Base-by-base conservation (phyloP, 2,797 vertebrate species). In the Acanthurus lineatus region DNA sequence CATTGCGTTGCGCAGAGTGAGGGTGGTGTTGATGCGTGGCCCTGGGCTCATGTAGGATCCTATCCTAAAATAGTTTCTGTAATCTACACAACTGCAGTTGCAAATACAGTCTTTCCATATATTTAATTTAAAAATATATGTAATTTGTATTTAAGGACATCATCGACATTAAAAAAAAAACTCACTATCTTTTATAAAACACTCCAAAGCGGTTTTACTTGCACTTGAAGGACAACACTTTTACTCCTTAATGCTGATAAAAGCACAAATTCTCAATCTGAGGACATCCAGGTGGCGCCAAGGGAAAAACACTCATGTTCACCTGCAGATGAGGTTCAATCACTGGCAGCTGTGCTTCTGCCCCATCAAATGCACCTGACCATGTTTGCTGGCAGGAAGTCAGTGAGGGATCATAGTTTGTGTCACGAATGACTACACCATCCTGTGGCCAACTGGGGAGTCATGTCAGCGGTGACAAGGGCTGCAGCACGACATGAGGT, bases 401-500 rank as follows among this genome's bases (percentile, higher is more conserved):
- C 28, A 54, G 53, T 12, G 49, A 77, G 54, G 52, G 66, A 57
- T 77, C 17, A 38, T 9, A 16, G 32, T 20, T 42, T 44, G n/a
- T 73, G 81, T 72, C 49, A 48, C 15, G 75, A 66, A 20, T 57
- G 76, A 66, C 54, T 61, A 57, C 60, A 71, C 22, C 61, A n/a
- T 17, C 47, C 51, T 3, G 17, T 32, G 1, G 44, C 58, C 74
- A 65, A 54, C 51, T 56, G 60, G 47, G 45, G 10, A 59, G 59
- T 10, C 48, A 25, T 25, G 28, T 32, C 28, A 76, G 59, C 52
- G 54, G 51, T 40, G 60, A 57, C 56, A 53, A 61, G n/a, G 25
- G 25, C 69, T 25, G 58, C 72, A 42, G 72, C 74, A 25, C 71
- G 81, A 87, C 76, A 73, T 66, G 78, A 75, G 67, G 54, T 48